Conservation (phyloP, 2,797 vertebrate species). For the Eupleurogrammus muticus region DNA sequence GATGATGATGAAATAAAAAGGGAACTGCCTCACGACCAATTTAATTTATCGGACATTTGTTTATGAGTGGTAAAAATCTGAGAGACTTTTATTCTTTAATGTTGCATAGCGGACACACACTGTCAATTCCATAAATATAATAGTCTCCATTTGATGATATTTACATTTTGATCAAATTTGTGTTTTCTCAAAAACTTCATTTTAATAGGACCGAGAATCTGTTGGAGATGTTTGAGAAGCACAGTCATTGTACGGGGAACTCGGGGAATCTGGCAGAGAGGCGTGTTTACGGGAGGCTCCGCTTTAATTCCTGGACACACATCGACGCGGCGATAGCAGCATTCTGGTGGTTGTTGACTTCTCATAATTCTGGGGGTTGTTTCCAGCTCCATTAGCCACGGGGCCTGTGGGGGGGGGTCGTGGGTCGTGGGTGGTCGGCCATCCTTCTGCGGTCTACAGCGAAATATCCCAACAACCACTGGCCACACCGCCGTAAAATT, state of each 20-base stretch:
- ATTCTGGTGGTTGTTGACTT: slow-evolving; percentile 3
- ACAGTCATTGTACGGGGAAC: neutral
- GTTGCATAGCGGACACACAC: too few species aligned
- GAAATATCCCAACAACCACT: slow-evolving; percentile 10
- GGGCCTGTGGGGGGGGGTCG: neutral
- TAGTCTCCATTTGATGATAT: too few species aligned
- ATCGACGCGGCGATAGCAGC: neutral
- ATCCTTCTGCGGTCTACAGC: slow-evolving; percentile 19
- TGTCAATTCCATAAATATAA: too few species aligned
- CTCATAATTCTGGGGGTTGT: neutral
- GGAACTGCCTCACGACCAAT: too few species aligned
- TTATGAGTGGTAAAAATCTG: too few species aligned
- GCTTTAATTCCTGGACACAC: neutral
- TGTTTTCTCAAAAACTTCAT: too few species aligned
- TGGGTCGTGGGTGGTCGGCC: slow-evolving; percentile 6
- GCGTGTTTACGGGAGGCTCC: too few species aligned
- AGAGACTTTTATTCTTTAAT: too few species aligned
- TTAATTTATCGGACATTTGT: too few species aligned
- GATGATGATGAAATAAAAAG: too few species aligned
- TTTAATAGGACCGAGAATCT: neutral
- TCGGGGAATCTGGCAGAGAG: too few species aligned
- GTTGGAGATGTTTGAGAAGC: neutral
- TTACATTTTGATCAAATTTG: too few species aligned
- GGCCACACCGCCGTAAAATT: neutral
- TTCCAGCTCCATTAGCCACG: slow-evolving; percentile 6